Base-by-base conservation (phyloP, 2,888 invertebrate genomes). In the Leptopterna dolabrata region DNA sequence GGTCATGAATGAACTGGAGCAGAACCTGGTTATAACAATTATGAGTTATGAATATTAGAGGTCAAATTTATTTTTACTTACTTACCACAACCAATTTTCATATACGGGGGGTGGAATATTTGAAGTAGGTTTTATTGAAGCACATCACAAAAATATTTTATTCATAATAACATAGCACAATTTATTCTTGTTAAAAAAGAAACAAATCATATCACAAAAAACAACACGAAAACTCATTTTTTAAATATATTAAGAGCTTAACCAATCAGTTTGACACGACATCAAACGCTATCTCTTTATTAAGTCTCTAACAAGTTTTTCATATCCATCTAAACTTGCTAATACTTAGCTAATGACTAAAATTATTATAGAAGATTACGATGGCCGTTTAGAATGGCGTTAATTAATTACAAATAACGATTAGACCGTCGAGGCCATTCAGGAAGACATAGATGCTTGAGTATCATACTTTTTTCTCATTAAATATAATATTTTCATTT, bases 61-160 rank as follows among this genome's bases (percentile, higher is more conserved):
- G 55, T 55, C 55, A 55, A 55, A 11, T 55, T 19, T 11, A 55
- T n/a, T n/a, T n/a, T n/a, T n/a, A n/a, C 55, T 4, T 11, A 19
- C 16, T 6, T 6, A 6, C 55, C 4, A 55, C 55, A 36, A 36
- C 36, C n/a, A 7, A 36, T 36, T 36, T 36, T 36, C 36, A 4
- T 36, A 7, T 4, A 36, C 14, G 14, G 55, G 11, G 55, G 55
- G 19, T 55, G n/a, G 4, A 19, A 55, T 55, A 55, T 4, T 19
- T 55, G n/a, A 55, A 55, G 11, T 19, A 2, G 55, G 55, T 16
- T 30, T 16, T 63, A 51, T 82, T 84, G 87, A 86, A 88, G 89
- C 89, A 89, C 89, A 89, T 89, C 89, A 89, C 89, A 89, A 89
- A 89, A 89, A 89, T 89, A 89, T 84, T 89, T 89, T 89, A 87